phyloP scores from a whole-genome alignment of 2,797 vertebrate genomes.

The Anisognathus igniventris region DNA sequence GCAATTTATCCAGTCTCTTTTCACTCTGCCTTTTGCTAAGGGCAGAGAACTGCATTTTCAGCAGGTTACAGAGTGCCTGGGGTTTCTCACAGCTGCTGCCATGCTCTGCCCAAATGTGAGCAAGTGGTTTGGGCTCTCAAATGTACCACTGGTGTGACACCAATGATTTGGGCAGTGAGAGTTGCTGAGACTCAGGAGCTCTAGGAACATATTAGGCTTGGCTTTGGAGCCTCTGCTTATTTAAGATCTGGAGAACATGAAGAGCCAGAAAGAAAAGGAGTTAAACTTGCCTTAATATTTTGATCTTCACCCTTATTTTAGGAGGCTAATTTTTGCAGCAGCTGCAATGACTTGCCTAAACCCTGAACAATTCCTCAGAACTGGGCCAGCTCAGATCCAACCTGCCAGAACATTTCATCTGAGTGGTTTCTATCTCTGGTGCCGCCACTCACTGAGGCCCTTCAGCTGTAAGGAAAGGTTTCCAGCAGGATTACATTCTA shows the following conservation, averaged over 20 bases:
- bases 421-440: neutral
- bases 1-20: neutral
- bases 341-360: neutral
- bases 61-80: neutral
- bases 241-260: neutral
- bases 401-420: neutral
- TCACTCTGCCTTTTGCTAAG: neutral
- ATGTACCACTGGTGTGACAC: neutral
- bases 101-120: neutral
- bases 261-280: neutral
- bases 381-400: neutral
- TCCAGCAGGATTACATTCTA: neutral
- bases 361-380: neutral
- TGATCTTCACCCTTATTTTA: neutral
- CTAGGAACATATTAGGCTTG: neutral
- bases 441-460: rapidly evolving
- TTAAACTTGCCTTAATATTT: neutral
- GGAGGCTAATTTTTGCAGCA: neutral
- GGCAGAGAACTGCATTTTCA: neutral
- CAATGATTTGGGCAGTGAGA: neutral
- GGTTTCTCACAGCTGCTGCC: neutral
- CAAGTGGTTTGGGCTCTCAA: neutral
- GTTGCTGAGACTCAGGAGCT: neutral
- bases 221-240: neutral
- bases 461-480: neutral